Evolutionary conservation across 1,140 invertebrate genomes (phyloP), one percentile per base, ranked within the genome.

Genomic region (Eumeta japonica): DNA sequence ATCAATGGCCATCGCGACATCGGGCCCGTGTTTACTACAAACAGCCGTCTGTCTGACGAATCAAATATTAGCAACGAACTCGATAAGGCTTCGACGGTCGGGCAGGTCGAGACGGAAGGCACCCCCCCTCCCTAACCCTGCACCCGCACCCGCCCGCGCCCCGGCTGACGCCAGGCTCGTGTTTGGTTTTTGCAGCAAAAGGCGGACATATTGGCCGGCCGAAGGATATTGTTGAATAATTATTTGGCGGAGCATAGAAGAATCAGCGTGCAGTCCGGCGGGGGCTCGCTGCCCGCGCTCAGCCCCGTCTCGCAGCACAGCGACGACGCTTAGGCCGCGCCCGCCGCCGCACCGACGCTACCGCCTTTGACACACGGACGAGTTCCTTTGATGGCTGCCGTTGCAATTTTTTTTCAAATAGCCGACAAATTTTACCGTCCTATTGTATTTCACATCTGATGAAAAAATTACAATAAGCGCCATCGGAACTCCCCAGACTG

Each of bases 141-240:
- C n/a, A n/a, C n/a, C n/a, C n/a, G n/a, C n/a, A n/a, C n/a, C n/a
- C n/a, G n/a, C n/a, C n/a, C n/a, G n/a, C n/a, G n/a, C n/a, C n/a
- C n/a, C 33, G 47, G 63, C 56, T 72, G 56, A 72, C 59, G 50
- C 52, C 54, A 55, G 55, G 62, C 57, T 67, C 44, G 55, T 66
- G 48, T 70, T 67, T n/a, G n/a, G n/a, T n/a, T 74, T 74, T 76
- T 75, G 46, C 75, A 77, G 75, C 75, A 77, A 77, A 74, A 77
- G 62, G 75, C 75, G 62, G 75, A 77, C 64, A 73, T 77, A 58
- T 68, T 77, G 75, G 71, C 68, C 58, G 75, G 73, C 55, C 75
- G 75, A 54, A 65, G 75, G 64, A 73, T 77, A 66, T 75, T 75
- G 71, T 72, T 77, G 65, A 77, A 77, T 75, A 77, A 77, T 77